Evolutionary conservation across 1,140 invertebrate species (phyloP), one percentile per base, ranked within the genome.

Genomic region (Megalonaias nervosa): DNA sequence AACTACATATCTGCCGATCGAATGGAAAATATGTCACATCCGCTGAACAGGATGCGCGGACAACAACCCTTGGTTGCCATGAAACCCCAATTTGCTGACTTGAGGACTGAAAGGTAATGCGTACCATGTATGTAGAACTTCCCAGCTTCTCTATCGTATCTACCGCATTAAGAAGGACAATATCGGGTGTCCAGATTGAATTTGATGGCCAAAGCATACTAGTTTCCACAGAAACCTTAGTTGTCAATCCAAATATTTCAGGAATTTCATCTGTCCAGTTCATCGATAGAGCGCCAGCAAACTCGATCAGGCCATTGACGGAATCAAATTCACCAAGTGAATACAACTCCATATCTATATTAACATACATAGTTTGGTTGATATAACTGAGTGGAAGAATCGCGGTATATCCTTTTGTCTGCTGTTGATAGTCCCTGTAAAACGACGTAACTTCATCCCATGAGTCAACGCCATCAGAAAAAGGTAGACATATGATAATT

Each of bases 11-110:
- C 57, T 78, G 76, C 21, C 38, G 26, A 58, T 78, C 76, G 58
- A 78, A 78, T 60, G 76, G 76, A 21, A 67, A 78, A 69, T 69
- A 67, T 62, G 62, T 58, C 23, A 78, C 71, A 58, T 78, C 70
- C 13, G 71, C 60, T 59, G 67, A 56, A 60, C 76, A 78, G 4
- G 60, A 19, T 38, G 70, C 76, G n/a, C 67, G 62, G 62, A 78
- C 74, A 9, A 73, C 64, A 5, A 67, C 57, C 23, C 70, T 67
- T 17, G 71, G 65, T 14, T 73, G 67, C 76, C 76, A 78, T 38
- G 64, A 68, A 23, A 73, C 55, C 4, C 67, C 12, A 15, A 70
- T 70, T 58, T 68, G 67, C 16, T 72, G 65, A 5, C 59, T 59
- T 31, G 26, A 31, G 2, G 26, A 3, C 26, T 31, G 26, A 31